These are phyloP conservation scores for Dicroscelio sp. DNA, from an alignment of 2,888 invertebrate species.

Conservation along the genomic window DNA sequence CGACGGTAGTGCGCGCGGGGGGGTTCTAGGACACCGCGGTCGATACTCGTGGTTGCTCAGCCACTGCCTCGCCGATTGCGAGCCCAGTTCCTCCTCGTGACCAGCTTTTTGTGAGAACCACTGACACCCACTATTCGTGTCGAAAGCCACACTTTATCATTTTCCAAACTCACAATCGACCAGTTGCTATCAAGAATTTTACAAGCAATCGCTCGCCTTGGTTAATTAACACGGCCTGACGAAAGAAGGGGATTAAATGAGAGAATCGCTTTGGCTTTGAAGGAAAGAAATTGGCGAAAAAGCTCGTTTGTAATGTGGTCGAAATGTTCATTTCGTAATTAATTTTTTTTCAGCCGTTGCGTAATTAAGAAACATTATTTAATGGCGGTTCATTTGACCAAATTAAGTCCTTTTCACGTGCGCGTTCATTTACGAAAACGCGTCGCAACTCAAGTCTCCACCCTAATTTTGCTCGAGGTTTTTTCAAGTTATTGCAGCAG, in stretches of 20 bases:
- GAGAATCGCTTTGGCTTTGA: too few relatives aligned
- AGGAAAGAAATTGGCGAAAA: too few relatives aligned
- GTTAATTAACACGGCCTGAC: background rate
- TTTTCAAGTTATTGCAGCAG: conserved; percentile 3
- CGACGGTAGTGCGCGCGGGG: conserved; percentile 43
- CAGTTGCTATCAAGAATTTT: too few relatives aligned
- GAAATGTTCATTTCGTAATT: too few relatives aligned
- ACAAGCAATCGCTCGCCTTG: background rate
- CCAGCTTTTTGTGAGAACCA: conserved; percentile 37
- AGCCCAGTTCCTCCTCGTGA: conserved; percentile 39
- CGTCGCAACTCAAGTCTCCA: too few relatives aligned
- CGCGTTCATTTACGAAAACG: too few relatives aligned
- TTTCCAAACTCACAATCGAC: background rate
- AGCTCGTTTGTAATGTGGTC: too few relatives aligned
- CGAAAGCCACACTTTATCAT: conserved; percentile 9
- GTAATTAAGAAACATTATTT: too few relatives aligned
- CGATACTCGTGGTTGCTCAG: conserved; percentile 63
- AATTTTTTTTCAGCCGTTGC: too few relatives aligned
- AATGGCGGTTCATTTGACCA: too few relatives aligned
- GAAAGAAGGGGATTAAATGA: too few relatives aligned
- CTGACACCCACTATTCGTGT: conserved; percentile 32
- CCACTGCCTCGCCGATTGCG: conserved; percentile 51
- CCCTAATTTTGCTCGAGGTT: too few relatives aligned
- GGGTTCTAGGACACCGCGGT: conserved; percentile 59
- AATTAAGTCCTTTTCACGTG: background rate